Base-by-base conservation (phyloP, 2,888 invertebrate genomes). In the Carcina quercana region DNA sequence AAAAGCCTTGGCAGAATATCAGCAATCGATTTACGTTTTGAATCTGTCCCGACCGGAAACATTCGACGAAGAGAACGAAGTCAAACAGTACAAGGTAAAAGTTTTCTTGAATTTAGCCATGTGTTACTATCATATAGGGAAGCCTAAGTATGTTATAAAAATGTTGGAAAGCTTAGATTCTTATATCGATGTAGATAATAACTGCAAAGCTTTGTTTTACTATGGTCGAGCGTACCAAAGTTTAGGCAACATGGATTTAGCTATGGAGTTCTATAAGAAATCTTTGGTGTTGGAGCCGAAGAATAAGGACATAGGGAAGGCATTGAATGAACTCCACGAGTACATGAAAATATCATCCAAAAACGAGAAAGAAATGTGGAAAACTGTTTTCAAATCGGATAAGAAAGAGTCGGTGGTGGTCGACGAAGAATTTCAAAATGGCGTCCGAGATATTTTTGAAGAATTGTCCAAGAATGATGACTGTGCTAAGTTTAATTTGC, bases 201-300 rank as follows among this genome's bases (percentile, higher is more conserved):
- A 79, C 25, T 75, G 79, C 11, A 83, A 83, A 54, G 72, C 56
- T 0, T 35, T 78, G 2, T 83, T 65, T 50, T 80, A 78, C 13
- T 73, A 65, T 8, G 83, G 75, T 0, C 53, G 59, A 20, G 82
- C 75, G 0, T 51, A 69, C 14, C 62, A 78, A 39, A 46, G 63
- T 45, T 17, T 74, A 2, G 73, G 69, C 0, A 73, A 61, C 17
- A 45, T 52, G 1, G 74, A 78, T 0, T 43, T 62, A 2, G 78
- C 83, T 0, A 34, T 72, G 0, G 41, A 42, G 2, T 76, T 65
- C 21, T 82, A 71, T 19, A 75, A 68, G 35, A 78, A 68, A 50
- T 78, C 83, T 0, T 37, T 79, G 2, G 75, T 72, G 53, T 34
- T 83, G 1, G 80, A 83, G 29, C 83, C 82, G 0, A 75, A 62